Conservation (phyloP, 2,797 vertebrate species). For the Enteromius viviparus region DNA sequence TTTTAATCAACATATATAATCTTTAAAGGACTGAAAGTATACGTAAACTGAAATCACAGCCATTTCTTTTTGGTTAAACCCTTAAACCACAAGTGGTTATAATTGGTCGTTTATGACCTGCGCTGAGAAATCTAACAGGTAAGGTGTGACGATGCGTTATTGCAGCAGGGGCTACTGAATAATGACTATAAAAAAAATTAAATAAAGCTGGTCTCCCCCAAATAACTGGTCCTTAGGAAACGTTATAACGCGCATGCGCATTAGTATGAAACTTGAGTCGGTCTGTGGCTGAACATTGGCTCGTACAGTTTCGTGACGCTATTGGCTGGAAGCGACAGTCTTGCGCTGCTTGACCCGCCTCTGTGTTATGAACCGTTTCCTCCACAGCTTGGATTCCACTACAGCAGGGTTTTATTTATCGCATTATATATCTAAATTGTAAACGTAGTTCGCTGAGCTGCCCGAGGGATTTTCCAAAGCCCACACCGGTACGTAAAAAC, state of each 20-base stretch:
- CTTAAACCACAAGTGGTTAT: neutral
- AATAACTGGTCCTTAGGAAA: neutral
- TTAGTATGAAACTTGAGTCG: neutral
- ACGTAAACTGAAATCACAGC: neutral
- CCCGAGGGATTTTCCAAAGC: neutral
- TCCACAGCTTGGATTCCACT: slow-evolving; percentile 15
- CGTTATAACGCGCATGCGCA: neutral
- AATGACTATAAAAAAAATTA: neutral
- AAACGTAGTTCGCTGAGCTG: neutral
- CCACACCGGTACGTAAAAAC: slow-evolving; percentile 34
- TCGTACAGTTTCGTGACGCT: neutral
- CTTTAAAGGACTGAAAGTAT: neutral
- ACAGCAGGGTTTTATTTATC: neutral
- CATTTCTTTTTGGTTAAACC: neutral
- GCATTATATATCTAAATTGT: neutral
- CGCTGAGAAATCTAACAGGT: neutral
- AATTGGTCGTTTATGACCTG: neutral
- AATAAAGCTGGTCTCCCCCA: neutral
- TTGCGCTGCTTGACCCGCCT: slow-evolving; percentile 31
- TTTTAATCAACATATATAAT: neutral
- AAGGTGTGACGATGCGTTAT: neutral
- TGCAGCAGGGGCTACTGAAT: neutral
- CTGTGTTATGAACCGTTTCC: slow-evolving; percentile 42
- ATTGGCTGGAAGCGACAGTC: slow-evolving; percentile 37
- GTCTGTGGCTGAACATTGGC: neutral